A percentile compares a stretch with the other conserved stretches of the same genome.
Conservation (phyloP, 2,888 invertebrate genomes). For the Pantelozetes paolii region DNA sequence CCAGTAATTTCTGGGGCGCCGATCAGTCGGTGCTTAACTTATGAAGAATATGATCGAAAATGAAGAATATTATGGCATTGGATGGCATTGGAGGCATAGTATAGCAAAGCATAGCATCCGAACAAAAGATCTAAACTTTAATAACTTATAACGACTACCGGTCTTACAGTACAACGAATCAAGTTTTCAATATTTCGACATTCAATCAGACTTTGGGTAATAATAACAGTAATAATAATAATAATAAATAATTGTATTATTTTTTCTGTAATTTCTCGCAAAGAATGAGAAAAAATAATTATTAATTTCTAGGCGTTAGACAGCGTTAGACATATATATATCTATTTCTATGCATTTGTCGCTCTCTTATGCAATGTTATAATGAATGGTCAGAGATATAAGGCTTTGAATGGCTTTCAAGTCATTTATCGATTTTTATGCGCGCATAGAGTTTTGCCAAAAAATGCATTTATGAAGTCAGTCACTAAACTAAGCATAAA, state of each 20-base stretch:
- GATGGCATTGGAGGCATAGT: too few relatives aligned
- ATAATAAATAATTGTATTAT: constrained; percentile 1
- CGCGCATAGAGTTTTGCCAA: constrained; percentile 11
- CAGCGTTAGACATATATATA: background rate
- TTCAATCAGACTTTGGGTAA: constrained; percentile 20
- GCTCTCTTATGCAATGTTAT: constrained; percentile 17
- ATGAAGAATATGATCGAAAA: constrained; percentile 25
- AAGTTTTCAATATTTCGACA: background rate
- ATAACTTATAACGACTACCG: constrained; percentile 33
- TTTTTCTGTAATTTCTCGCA: background rate
- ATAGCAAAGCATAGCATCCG: too few relatives aligned
- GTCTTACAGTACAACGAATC: background rate
- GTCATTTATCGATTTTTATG: constrained; percentile 35
- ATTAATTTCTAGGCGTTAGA: constrained; percentile 16
- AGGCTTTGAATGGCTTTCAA: background rate
- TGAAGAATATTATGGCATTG: constrained; percentile 14
- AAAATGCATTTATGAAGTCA: constrained; percentile 34
- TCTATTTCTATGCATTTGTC: background rate
- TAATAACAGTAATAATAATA: constrained; percentile 1
- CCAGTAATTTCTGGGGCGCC: constrained; percentile 25
- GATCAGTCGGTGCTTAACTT: background rate
- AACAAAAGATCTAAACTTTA: constrained; percentile 24
- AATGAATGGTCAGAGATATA: constrained; percentile 23
- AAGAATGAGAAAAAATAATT: background rate
- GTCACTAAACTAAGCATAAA: constrained; percentile 29